These are phyloP conservation scores for Laticauda colubrina DNA, from an alignment of 2,113 vertebrate genomes.

Conservation along the genomic window DNA sequence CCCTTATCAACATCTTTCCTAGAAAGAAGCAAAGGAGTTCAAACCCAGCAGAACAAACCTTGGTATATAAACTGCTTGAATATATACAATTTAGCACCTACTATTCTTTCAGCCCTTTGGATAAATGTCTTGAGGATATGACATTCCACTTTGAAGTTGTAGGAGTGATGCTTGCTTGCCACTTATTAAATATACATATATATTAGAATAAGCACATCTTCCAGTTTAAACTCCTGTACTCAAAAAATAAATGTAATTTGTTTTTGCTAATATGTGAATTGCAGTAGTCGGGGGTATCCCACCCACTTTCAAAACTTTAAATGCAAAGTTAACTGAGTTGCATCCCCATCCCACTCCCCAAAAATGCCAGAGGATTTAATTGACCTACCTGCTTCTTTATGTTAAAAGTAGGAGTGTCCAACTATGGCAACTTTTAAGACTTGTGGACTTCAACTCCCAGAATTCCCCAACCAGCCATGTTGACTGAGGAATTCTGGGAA, in stretches of 20 bases:
- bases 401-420: background rate
- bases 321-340: background rate
- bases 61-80: background rate
- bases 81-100: background rate
- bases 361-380: background rate
- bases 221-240: background rate
- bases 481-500: background rate
- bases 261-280: background rate
- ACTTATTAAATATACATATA: background rate
- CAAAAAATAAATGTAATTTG: background rate
- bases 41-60: background rate
- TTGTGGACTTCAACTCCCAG: background rate
- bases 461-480: background rate
- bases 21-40: background rate
- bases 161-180: background rate
- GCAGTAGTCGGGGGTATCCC: background rate
- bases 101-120: background rate
- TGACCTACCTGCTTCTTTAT: background rate
- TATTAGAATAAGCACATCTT: background rate
- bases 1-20: background rate
- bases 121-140: constrained; percentile 8
- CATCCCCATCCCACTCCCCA: background rate
- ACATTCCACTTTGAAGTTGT: background rate
- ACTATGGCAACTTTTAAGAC: background rate
- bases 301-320: no score